phyloP scores from a whole-genome alignment of 1,140 invertebrate species.

The Zaprionus inermis region DNA sequence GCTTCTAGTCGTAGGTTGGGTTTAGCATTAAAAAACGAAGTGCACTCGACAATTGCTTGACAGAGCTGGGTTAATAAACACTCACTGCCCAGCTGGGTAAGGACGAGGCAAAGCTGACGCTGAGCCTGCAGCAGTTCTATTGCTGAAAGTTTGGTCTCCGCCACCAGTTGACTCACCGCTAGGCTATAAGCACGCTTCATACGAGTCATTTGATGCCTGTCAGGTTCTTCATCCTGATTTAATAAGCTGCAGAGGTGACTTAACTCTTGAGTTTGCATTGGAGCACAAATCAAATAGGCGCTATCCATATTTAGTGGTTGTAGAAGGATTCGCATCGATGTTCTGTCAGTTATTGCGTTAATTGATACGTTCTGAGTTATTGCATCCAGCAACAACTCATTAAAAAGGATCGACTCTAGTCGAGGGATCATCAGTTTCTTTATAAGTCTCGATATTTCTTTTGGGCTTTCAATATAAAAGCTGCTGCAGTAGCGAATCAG shows the following conservation, averaged over 20 bases:
- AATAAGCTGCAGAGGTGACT: neutral
- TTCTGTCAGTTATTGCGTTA: neutral
- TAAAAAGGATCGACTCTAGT: slow-evolving; percentile 50
- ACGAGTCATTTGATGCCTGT: slow-evolving; percentile 10
- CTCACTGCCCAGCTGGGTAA: slow-evolving; percentile 55
- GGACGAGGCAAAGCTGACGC: slow-evolving; percentile 41
- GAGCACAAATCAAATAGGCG: slow-evolving; percentile 26
- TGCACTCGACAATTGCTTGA: slow-evolving; percentile 55
- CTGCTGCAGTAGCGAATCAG: slow-evolving; percentile 25
- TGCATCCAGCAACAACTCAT: slow-evolving; percentile 43
- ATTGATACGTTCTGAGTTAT: slow-evolving; percentile 9
- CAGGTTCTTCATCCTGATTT: neutral
- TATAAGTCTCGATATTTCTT: slow-evolving; percentile 4
- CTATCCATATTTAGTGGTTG: slow-evolving; percentile 51
- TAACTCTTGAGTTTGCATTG: slow-evolving; percentile 18
- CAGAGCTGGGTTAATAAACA: slow-evolving; percentile 45
- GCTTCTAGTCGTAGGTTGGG: slow-evolving; percentile 38
- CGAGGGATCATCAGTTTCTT: slow-evolving; percentile 43
- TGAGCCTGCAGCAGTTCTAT: slow-evolving; percentile 26
- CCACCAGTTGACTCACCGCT: slow-evolving; percentile 33
- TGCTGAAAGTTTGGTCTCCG: neutral
- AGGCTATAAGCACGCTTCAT: slow-evolving; percentile 40
- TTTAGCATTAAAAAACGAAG: slow-evolving; percentile 32
- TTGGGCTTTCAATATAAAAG: neutral
- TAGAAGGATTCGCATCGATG: neutral